Base-by-base conservation (phyloP, 2,797 vertebrate genomes). In the Melopsittacus undulatus region DNA sequence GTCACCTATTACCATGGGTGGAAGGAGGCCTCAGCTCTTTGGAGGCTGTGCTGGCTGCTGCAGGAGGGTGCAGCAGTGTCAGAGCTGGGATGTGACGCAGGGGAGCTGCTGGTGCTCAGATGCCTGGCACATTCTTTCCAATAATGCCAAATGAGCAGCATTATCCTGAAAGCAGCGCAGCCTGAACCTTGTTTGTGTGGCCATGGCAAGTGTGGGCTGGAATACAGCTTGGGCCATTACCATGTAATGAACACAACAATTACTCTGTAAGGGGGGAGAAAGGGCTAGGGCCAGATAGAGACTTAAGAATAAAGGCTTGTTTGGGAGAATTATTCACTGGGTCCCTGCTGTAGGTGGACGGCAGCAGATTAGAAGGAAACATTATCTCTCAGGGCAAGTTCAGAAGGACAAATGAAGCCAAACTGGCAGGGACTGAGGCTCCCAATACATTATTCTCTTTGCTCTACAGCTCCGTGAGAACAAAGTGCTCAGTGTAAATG, bases 351-450 rank as follows among this genome's bases (percentile, higher is more conserved):
- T 98, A 98, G 98, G 98, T 98, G 98, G 97, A 97, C 95, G 74
- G 96, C 97, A 98, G 97, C 97, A 97, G 98, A 98, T 98, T 97
- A 98, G 98, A 98, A 97, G 98, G 98, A 98, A 98, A 98, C 98
- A 98, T 98, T 98, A 98, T 98, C 98, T 98, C 98, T 98, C 97
- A 68, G 94, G 97, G 97, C 98, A 97, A 98, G 98, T 98, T 98
- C 97, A 97, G 97, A 96, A 95, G 98, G 97, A 97, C 97, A 87
- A 95, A 82, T 77, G 92, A 95, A 92, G 88, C 95, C 90, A 91
- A 96, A 97, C 97, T 98, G 97, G 97, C 98, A 97, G 61, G 43
- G 96, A 82, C 67, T 97, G 81, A 95, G 94, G 90, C 97, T 97
- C 96, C 97, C 98, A 98, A 98, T 98, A 97, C 98, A 98, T 98